Conservation (phyloP, 2,888 invertebrate genomes). For the Perizoma flavofasciatum region DNA sequence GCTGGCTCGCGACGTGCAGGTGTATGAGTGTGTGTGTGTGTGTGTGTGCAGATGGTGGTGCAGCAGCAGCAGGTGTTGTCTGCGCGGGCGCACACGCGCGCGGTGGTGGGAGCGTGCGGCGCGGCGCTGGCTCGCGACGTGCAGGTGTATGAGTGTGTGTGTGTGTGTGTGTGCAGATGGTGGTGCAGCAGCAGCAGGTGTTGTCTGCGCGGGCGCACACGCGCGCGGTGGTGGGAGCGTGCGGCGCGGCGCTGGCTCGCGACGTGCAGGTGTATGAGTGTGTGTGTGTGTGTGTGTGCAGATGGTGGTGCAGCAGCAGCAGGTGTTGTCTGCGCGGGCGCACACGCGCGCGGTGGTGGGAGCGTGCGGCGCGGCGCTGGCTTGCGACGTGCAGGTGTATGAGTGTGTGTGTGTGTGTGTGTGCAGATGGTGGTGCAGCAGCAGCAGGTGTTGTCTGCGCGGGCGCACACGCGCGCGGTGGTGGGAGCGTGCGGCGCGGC, state of each 20-base stretch:
- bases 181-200: constrained; percentile 8
- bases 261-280: constrained; percentile 83
- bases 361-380: constrained; percentile 81
- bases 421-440: constrained; percentile 29
- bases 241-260: constrained; percentile 79
- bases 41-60: constrained; percentile 30
- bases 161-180: constrained; percentile 30
- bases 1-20: constrained; percentile 81
- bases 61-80: constrained; percentile 9
- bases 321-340: constrained; percentile 37
- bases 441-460: constrained; percentile 34
- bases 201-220: constrained; percentile 45
- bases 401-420: not conserved
- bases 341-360: constrained; percentile 73
- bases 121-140: constrained; percentile 81
- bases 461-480: constrained; percentile 65
- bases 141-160: too few relatives aligned
- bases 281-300: constrained; percentile 18
- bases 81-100: constrained; percentile 49
- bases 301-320: constrained; percentile 25
- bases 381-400: constrained; percentile 80
- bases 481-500: constrained; percentile 79
- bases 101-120: constrained; percentile 81
- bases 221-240: constrained; percentile 77
- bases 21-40: too few relatives aligned